phyloP scores from a whole-genome alignment of 2,888 invertebrate genomes.

The Drosophila emarginata region DNA sequence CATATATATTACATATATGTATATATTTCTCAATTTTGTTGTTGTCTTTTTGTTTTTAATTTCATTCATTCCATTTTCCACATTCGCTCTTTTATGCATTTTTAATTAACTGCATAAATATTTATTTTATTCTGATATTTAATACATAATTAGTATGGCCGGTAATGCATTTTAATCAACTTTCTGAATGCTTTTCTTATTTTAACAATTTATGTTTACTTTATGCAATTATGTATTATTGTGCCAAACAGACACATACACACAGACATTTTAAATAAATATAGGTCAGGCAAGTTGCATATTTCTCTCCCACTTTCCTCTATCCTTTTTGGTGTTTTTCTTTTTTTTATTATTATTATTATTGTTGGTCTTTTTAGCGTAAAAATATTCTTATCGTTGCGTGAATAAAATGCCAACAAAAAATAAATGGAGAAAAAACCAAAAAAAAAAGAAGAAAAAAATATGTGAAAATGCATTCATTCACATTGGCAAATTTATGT shows the following conservation, averaged over 20 bases:
- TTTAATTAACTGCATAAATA: conserved; percentile 54
- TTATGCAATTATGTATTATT: conserved; percentile 17
- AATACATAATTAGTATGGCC: conserved; percentile 53
- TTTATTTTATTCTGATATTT: conserved; percentile 42
- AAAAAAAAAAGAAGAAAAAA: neutral
- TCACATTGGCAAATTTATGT: conserved; percentile 47
- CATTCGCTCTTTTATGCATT: conserved; percentile 19
- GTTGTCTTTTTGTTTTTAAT: neutral
- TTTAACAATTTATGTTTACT: conserved; percentile 19
- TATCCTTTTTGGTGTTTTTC: neutral
- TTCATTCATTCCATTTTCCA: neutral
- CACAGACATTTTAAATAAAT: neutral
- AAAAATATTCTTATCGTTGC: conserved; percentile 5
- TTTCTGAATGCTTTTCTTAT: conserved; percentile 13
- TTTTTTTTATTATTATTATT: too few species aligned
- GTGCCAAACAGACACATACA: neutral
- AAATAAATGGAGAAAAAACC: neutral
- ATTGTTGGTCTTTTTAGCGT: neutral
- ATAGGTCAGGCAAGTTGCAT: conserved; percentile 2
- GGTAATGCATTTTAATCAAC: conserved; percentile 52
- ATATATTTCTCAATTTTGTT: neutral
- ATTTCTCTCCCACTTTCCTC: neutral
- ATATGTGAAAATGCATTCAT: conserved; percentile 42
- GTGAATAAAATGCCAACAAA: conserved; percentile 14
- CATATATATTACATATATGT: neutral